Base-by-base conservation (phyloP, 2,888 invertebrate species). In the Megaustenia siamemsis region DNA sequence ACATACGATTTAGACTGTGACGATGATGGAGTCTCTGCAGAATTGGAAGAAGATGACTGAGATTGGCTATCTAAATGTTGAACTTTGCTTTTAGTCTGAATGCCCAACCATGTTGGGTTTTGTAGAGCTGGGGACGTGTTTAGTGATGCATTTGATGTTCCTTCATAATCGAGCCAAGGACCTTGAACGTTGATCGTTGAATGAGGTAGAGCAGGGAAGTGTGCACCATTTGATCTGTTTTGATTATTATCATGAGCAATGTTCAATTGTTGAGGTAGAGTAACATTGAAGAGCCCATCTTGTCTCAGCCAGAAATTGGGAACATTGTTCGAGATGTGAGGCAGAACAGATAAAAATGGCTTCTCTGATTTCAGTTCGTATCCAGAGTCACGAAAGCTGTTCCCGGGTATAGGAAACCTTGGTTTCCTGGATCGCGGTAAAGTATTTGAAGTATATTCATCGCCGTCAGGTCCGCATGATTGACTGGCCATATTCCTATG, bases 391-490 rank as follows among this genome's bases (percentile, higher is more conserved):
- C n/a, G n/a, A n/a, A n/a, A n/a, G n/a, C n/a, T n/a, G n/a, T n/a
- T n/a, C n/a, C n/a, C n/a, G n/a, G n/a, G n/a, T n/a, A n/a, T n/a
- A n/a, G n/a, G n/a, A n/a, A 56, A 76, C 12, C 21, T 66, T 43
- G 63, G 78, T 28, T 66, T 78, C 43, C 40, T 63, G 43, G 78
- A 78, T 21, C 78, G 5, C 24, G 78, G 78, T n/a, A 78, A 40
- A 6, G 78, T 78, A 66, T 78, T 78, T n/a, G 60, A 63, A 18
- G 4, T n/a, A 24, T 38, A 60, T 3, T 1, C 28, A 15, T 77
- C 43, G 32, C 32, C 18, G 6, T 28, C n/a, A 3, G 15, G n/a
- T 21, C 32, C 3, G 32, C 15, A 12, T n/a, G 8, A 8, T 1
- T 38, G 1, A 1, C 2, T n/a, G 0, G 2, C n/a, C 1, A n/a